Base-by-base conservation (phyloP, 2,113 vertebrate species). In the Enhydra lutris region DNA sequence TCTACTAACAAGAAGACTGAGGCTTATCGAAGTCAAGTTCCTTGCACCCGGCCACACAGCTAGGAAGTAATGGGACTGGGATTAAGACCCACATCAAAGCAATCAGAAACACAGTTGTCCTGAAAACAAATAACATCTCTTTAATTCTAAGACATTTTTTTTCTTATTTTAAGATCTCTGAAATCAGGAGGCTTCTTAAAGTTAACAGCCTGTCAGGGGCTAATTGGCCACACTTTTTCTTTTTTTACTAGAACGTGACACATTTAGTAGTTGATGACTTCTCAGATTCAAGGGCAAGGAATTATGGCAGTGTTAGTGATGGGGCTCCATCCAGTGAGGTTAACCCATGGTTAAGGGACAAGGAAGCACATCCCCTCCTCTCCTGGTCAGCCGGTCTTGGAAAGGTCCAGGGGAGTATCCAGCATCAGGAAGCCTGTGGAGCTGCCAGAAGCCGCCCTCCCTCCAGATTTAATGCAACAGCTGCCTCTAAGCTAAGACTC, bases 401-500 rank as follows among this genome's bases (percentile, higher is more conserved):
- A 83, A 57, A 73, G 91, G 39, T 81, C n/a, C n/a, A 1, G 65
- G 76, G 59, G 42, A 81, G 57, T 45, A 36, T 52, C 61, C 1
- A 81, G 84, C 76, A 24, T 81, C 59, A 47, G 88, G 85, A 96
- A 93, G 52, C 31, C 52, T n/a, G n/a, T 47, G 23, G 52, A 79
- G 42, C 23, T 94, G 69, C 95, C 96, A n/a, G 14, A 81, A 65
- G 73, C 65, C 73, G 86, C 82, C 13, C 1, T 74, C 87, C 57
- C 31, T 89, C 90, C 73, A 78, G 69, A 78, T 50, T 91, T 89
- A 59, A 59, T 67, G 20, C 79, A 84, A 85, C 84, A 96, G 88
- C 96, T 95, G 89, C 82, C 82, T 63, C 50, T 89, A 39, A 34
- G 45, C 85, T 13, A 61, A 93, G 63, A 85, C 47, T 0, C 29